Conservation (phyloP, 2,888 invertebrate genomes). For the Drosophila maculinotata region DNA sequence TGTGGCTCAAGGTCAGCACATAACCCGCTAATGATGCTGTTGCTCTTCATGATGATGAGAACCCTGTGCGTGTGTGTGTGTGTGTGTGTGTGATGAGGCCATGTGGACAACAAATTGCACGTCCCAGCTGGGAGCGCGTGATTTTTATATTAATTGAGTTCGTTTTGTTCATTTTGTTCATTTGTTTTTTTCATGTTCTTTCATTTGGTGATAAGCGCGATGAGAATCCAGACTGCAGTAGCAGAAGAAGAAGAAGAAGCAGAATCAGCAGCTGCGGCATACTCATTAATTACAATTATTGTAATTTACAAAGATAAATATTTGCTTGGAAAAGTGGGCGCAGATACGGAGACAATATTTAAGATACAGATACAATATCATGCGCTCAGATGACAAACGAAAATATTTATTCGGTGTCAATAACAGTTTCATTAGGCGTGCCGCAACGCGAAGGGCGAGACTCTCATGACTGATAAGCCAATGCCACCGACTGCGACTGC, state of each 20-base stretch:
- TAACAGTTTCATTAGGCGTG: slow-evolving; percentile 40
- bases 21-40: neutral
- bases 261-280: slow-evolving; percentile 4
- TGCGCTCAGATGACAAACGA: slow-evolving; percentile 25
- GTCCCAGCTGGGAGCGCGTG: slow-evolving; percentile 29
- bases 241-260: slow-evolving; percentile 7
- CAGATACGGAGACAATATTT: slow-evolving; percentile 15
- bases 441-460: neutral
- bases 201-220: slow-evolving; percentile 19
- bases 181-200: neutral
- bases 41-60: slow-evolving; percentile 2
- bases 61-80: too few species aligned
- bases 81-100: neutral
- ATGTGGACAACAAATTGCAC: slow-evolving; percentile 8
- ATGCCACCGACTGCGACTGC: slow-evolving; percentile 6
- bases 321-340: slow-evolving; percentile 9
- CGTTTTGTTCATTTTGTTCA: neutral
- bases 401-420: slow-evolving; percentile 54
- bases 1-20: slow-evolving; percentile 1
- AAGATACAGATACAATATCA: slow-evolving; percentile 32
- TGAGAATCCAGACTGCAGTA: neutral
- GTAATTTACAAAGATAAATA: slow-evolving; percentile 14
- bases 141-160: slow-evolving; percentile 20
- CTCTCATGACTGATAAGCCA: slow-evolving; percentile 44
- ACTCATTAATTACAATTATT: slow-evolving; percentile 39